Percentiles rank a stretch among this genome's conserved stretches.
These are phyloP conservation scores for Spicauda simplicius DNA, from an alignment of 2,888 invertebrate genomes.

Conservation along the genomic window DNA sequence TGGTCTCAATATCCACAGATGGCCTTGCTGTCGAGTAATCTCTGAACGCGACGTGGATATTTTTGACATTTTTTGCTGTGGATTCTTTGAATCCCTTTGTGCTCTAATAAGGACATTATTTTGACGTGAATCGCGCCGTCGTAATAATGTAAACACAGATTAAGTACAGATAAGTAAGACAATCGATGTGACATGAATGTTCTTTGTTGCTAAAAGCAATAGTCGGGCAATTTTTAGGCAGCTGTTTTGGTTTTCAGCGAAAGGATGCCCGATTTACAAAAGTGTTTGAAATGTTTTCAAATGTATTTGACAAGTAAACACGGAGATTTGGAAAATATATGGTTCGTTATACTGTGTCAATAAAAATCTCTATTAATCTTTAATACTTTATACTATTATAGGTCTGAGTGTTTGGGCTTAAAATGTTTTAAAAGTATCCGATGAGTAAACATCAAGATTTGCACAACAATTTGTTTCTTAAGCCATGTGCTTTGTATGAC, in stretches of 20 bases:
- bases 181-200: slow-evolving; percentile 64
- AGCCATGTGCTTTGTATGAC: too few species aligned
- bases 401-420: too few species aligned
- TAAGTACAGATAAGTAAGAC: slow-evolving; percentile 80
- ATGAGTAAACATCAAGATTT: too few species aligned
- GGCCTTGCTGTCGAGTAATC: slow-evolving; percentile 80
- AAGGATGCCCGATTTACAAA: not conserved
- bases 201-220: slow-evolving; percentile 54
- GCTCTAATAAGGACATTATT: slow-evolving; percentile 84
- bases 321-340: not conserved
- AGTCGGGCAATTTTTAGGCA: slow-evolving; percentile 25
- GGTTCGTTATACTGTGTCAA: too few species aligned
- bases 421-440: too few species aligned
- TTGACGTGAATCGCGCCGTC: slow-evolving; percentile 78
- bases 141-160: slow-evolving; percentile 82
- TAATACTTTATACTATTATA: too few species aligned
- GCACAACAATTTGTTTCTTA: too few species aligned
- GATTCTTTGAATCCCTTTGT: slow-evolving; percentile 81
- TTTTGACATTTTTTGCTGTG: slow-evolving; percentile 79
- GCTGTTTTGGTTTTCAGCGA: slow-evolving; percentile 23
- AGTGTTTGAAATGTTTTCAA: not conserved
- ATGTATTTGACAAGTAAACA: not conserved
- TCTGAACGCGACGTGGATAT: slow-evolving; percentile 67
- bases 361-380: too few species aligned
- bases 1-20: slow-evolving; percentile 85